Percentiles rank a stretch among this genome's conserved stretches.
These are phyloP conservation scores for Nasalis larvatus DNA, from an alignment of 2,113 vertebrate species.

Conservation along the genomic window DNA sequence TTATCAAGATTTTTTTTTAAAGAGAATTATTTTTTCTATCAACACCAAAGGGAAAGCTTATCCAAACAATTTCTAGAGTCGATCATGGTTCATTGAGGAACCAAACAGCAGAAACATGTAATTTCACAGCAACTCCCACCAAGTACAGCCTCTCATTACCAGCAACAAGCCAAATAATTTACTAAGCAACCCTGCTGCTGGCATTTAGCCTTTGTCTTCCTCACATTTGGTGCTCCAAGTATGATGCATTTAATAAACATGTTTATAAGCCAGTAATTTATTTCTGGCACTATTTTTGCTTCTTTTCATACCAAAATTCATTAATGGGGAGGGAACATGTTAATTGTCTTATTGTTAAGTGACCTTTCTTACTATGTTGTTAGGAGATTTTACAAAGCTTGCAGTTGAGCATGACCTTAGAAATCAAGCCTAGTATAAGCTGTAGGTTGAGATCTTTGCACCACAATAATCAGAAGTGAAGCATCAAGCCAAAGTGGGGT, in stretches of 20 bases:
- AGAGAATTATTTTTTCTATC: constrained; percentile 42
- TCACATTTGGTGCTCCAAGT: constrained; percentile 61
- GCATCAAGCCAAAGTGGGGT: too few relatives aligned
- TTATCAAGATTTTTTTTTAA: constrained; percentile 23
- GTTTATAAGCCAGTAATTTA: constrained; percentile 47
- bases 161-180: constrained; percentile 41
- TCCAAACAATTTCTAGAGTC: constrained; percentile 54
- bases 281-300: constrained; percentile 52
- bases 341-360: constrained; percentile 28
- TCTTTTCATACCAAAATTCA: constrained; percentile 64
- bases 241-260: constrained; percentile 66
- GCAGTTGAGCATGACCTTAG: background rate
- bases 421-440: background rate
- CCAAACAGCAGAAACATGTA: constrained; percentile 57
- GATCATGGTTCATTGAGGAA: constrained; percentile 51
- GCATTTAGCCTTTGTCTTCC: constrained; percentile 54
- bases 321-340: constrained; percentile 56
- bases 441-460: background rate
- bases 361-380: constrained; percentile 59
- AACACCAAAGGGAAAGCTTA: constrained; percentile 29
- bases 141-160: constrained; percentile 24
- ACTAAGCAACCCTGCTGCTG: constrained; percentile 35
- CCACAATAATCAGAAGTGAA: background rate
- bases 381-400: constrained; percentile 16
- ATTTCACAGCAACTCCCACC: constrained; percentile 43